Evolutionary conservation across 2,888 invertebrate genomes (phyloP).

Genomic region (Netelia fuscicornis): DNA sequence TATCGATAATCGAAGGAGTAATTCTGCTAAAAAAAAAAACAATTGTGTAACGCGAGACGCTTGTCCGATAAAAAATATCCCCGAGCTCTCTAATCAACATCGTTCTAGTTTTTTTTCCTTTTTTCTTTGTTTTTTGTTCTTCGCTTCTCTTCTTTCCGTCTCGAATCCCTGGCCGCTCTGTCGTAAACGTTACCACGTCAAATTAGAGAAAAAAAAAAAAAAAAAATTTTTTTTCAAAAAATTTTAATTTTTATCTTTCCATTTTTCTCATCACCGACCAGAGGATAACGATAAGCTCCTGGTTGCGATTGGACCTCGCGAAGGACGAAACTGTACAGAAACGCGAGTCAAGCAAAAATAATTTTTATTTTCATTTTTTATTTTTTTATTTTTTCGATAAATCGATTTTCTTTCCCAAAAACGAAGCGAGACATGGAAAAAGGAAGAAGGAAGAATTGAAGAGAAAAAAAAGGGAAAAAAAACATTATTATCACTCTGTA

Average conservation of each 20-base stretch:
- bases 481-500: slow-evolving; percentile 70
- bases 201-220: too few species aligned
- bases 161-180: slow-evolving; percentile 50
- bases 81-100: slow-evolving; percentile 52
- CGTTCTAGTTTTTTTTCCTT: slow-evolving; percentile 15
- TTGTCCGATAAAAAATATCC: slow-evolving; percentile 19
- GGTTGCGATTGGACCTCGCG: too few species aligned
- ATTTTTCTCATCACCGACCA: too few species aligned
- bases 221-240: background rate
- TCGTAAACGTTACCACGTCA: slow-evolving; percentile 41
- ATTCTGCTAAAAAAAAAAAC: slow-evolving; percentile 8
- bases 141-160: slow-evolving; percentile 47
- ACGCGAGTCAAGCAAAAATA: background rate
- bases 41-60: slow-evolving; percentile 11
- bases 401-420: background rate
- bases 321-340: background rate
- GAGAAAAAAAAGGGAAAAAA: slow-evolving; percentile 9
- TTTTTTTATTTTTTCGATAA: background rate
- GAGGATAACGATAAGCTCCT: background rate
- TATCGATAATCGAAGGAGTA: background rate
- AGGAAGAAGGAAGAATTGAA: slow-evolving; percentile 27
- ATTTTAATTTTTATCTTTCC: background rate
- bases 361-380: background rate
- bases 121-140: slow-evolving; percentile 14
- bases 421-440: slow-evolving; percentile 18